Conservation (phyloP, 2,797 vertebrate species). For the Diplodus puntazzo region DNA sequence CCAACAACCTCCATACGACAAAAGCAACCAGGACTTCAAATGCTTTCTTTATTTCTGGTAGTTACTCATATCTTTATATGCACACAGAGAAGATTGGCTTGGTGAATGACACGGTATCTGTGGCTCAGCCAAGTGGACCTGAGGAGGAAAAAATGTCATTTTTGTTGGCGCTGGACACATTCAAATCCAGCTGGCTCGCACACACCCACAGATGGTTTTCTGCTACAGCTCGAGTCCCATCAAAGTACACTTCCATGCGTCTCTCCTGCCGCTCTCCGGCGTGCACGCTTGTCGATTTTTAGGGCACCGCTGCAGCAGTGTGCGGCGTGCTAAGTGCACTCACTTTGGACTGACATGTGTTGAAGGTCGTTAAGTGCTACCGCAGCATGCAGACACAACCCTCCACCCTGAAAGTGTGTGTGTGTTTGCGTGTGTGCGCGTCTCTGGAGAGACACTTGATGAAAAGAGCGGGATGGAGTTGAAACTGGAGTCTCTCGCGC, state of each 20-base stretch:
- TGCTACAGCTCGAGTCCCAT: conserved; percentile 37
- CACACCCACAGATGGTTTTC: conserved; percentile 48
- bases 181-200: conserved; percentile 57
- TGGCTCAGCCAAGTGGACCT: conserved; percentile 22
- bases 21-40: background rate
- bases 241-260: conserved; percentile 34
- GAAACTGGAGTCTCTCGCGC: conserved; percentile 29
- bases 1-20: background rate
- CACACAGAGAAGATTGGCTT: conserved; percentile 18
- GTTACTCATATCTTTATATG: background rate
- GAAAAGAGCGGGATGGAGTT: conserved; percentile 57
- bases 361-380: conserved; percentile 61
- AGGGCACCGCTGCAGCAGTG: conserved; percentile 42
- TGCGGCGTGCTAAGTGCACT: conserved; percentile 59
- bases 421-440: background rate
- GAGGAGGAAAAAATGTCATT: conserved; percentile 12
- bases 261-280: conserved; percentile 29
- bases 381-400: conserved; percentile 44
- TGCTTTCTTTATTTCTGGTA: conserved; percentile 1
- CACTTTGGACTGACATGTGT: conserved; percentile 55
- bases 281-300: conserved; percentile 50
- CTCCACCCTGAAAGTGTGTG: conserved; percentile 29
- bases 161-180: conserved; percentile 24
- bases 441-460: conserved; percentile 59
- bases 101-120: conserved; percentile 32